Conservation (phyloP, 1,140 invertebrate genomes). For the Phortica variegata region DNA sequence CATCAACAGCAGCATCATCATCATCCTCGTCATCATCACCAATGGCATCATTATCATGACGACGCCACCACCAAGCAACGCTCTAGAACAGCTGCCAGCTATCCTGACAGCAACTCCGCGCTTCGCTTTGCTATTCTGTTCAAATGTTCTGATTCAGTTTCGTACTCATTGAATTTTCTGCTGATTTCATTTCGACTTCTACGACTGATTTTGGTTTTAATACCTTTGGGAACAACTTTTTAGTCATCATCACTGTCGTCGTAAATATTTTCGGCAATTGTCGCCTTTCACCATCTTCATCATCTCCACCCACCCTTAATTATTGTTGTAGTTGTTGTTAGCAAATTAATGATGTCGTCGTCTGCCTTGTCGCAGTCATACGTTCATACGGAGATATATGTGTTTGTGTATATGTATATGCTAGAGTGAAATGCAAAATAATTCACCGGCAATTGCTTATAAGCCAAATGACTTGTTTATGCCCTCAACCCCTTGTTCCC, state of each 20-base stretch:
- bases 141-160: background rate
- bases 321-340: conserved; percentile 7
- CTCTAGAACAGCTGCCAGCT: too few relatives aligned
- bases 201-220: too few relatives aligned
- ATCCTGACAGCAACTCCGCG: too few relatives aligned
- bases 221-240: conserved; percentile 50
- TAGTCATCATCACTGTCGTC: conserved; percentile 31
- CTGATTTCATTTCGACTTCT: conserved; percentile 55
- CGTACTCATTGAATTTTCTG: conserved; percentile 50
- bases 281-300: conserved; percentile 14
- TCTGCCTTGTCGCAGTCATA: background rate
- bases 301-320: background rate
- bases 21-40: conserved; percentile 20
- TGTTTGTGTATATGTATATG: background rate
- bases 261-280: conserved; percentile 54
- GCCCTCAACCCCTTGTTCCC: conserved; percentile 11
- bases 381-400: too few relatives aligned
- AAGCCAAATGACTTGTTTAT: conserved; percentile 33
- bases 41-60: conserved; percentile 32
- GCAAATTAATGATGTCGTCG: conserved; percentile 50
- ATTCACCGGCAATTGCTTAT: conserved; percentile 35
- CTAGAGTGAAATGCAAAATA: conserved; percentile 20
- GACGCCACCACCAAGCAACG: too few relatives aligned
- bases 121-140: background rate
- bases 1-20: conserved; percentile 28